A percentile compares a stretch with the other conserved stretches of the same genome.
Evolutionary conservation across 30 jellyfish, hydroid and myxozoan species (phyloP).

Genomic region (Hydra vulgaris): DNA sequence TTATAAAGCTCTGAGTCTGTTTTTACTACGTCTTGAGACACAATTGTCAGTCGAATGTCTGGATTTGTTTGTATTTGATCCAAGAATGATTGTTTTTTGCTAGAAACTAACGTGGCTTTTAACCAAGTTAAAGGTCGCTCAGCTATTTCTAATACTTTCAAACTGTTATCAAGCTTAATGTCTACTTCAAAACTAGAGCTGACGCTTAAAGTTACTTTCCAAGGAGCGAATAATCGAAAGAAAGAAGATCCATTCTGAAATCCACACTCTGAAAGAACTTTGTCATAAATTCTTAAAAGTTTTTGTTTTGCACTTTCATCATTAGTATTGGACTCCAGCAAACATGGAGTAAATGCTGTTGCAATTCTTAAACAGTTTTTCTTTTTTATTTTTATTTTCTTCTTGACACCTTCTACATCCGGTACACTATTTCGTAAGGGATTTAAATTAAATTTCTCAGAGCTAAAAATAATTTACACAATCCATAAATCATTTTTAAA

Average conservation of each 20-base stretch:
- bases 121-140: slow-evolving; percentile 71
- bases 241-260: slow-evolving; percentile 15
- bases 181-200: slow-evolving; percentile 62
- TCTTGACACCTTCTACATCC: too few species aligned
- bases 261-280: slow-evolving; percentile 12
- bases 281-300: slow-evolving; percentile 4
- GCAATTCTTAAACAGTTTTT: too few species aligned
- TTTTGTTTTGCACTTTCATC: neutral
- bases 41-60: slow-evolving; percentile 42
- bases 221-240: slow-evolving; percentile 15
- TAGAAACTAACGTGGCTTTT: slow-evolving; percentile 43
- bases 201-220: slow-evolving; percentile 48
- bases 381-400: too few species aligned
- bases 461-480: too few species aligned
- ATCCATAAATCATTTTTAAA: too few species aligned
- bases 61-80: slow-evolving; percentile 22
- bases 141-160: slow-evolving; percentile 18
- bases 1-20: slow-evolving; percentile 37
- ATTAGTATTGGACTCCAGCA: slow-evolving; percentile 25
- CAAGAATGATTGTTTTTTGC: slow-evolving; percentile 10
- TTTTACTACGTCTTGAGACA: slow-evolving; percentile 26
- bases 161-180: slow-evolving; percentile 27
- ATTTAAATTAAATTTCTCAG: too few species aligned
- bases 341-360: slow-evolving; percentile 47
- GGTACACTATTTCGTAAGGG: too few species aligned